These are phyloP conservation scores for Fregata magnificens DNA, from an alignment of 2,113 vertebrate species.

Conservation along the genomic window DNA sequence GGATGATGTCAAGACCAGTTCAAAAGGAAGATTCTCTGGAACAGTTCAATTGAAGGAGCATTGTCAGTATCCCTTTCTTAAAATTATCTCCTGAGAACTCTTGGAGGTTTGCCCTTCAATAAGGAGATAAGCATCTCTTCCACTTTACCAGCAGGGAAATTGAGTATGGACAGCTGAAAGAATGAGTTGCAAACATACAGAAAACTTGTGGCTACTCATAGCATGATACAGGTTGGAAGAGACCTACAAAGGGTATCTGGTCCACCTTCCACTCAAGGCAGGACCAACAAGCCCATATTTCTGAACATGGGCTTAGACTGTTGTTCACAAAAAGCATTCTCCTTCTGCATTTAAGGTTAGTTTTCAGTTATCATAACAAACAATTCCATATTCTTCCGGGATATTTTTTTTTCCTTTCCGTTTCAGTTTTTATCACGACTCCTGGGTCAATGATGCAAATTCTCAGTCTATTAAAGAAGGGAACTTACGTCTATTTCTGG, in stretches of 20 bases:
- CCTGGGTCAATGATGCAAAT: neutral
- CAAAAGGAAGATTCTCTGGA: neutral
- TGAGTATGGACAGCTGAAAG: neutral
- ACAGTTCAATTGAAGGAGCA: neutral
- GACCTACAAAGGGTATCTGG: neutral
- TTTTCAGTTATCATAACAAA: neutral
- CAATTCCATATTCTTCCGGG: neutral
- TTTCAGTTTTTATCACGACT: neutral
- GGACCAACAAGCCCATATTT: neutral
- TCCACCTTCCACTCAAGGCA: neutral
- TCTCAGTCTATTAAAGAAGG: neutral
- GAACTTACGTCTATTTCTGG: neutral
- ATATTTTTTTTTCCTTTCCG: neutral
- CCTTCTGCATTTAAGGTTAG: neutral
- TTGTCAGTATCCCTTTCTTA: neutral
- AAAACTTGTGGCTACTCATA: neutral
- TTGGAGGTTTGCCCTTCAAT: neutral
- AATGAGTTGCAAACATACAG: neutral
- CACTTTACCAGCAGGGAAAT: neutral
- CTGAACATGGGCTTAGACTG: neutral
- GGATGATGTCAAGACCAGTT: rapidly evolving
- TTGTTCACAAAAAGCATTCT: neutral
- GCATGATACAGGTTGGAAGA: neutral
- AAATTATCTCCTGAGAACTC: neutral
- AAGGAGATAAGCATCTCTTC: neutral